A percentile compares a stretch with the other conserved stretches of the same genome.
These are phyloP conservation scores for Polydrusus cervinus DNA, from an alignment of 2,888 invertebrate species.

Conservation along the genomic window DNA sequence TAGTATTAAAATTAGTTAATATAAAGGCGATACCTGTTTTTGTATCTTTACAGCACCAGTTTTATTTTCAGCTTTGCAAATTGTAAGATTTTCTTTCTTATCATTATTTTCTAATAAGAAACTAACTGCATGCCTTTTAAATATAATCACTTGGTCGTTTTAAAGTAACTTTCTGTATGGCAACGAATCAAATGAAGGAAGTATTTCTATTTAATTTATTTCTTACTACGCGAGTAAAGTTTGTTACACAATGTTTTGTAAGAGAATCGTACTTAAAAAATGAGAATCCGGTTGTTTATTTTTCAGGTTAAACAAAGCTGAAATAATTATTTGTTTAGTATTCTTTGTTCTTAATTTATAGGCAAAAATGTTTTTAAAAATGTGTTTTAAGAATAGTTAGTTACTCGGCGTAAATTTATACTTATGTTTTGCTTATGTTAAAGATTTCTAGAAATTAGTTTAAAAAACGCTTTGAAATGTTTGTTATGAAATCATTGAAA, in stretches of 20 bases:
- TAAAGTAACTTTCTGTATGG: constrained; percentile 22
- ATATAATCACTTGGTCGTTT: constrained; percentile 13
- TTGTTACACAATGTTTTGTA: constrained; percentile 18
- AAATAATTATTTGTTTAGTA: constrained; percentile 11
- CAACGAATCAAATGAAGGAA: not conserved
- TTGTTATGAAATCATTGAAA: not conserved
- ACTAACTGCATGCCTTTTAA: constrained; percentile 20
- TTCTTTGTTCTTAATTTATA: constrained; percentile 14
- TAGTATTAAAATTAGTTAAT: not conserved
- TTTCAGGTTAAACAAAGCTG: constrained; percentile 1
- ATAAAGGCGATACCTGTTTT: constrained; percentile 22
- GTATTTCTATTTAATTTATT: not conserved
- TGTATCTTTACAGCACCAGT: constrained; percentile 1
- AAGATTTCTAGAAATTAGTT: not conserved
- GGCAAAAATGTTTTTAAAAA: not conserved
- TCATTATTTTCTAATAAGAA: not conserved
- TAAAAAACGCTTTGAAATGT: not conserved
- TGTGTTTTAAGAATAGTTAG: constrained; percentile 8
- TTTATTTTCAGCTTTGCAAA: not conserved
- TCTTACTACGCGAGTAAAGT: constrained; percentile 1
- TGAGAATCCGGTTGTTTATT: constrained; percentile 10
- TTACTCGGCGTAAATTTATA: constrained; percentile 6
- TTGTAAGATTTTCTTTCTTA: constrained; percentile 26
- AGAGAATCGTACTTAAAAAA: not conserved
- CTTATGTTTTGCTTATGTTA: not conserved